phyloP scores from a whole-genome alignment of 2,888 invertebrate species.

The Antheraea assamensis region DNA sequence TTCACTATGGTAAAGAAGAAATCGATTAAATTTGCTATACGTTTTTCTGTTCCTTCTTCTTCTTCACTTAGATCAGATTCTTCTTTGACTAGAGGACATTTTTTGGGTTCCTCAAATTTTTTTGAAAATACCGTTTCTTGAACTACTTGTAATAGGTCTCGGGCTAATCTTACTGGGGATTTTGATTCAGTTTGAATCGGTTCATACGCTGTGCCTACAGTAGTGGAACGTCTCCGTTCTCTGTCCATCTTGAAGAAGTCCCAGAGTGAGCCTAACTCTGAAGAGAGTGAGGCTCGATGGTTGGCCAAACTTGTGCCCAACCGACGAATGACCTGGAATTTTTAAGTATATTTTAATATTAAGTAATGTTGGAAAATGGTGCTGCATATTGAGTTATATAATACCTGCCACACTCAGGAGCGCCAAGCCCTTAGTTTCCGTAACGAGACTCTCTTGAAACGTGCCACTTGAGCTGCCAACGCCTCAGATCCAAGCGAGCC shows the following conservation, averaged over 20 bases:
- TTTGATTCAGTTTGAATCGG: constrained; percentile 56
- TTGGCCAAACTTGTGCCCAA: constrained; percentile 68
- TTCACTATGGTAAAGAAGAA: constrained; percentile 79
- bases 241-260: constrained; percentile 68
- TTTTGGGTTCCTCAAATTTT: constrained; percentile 63
- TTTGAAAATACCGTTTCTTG: constrained; percentile 72
- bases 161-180: constrained; percentile 67
- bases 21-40: constrained; percentile 75
- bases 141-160: constrained; percentile 72
- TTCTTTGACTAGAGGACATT: constrained; percentile 72
- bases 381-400: background rate
- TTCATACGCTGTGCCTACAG: constrained; percentile 54
- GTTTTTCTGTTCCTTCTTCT: constrained; percentile 66
- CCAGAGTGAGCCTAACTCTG: constrained; percentile 75
- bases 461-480: constrained; percentile 86
- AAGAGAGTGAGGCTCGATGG: constrained; percentile 72
- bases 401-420: constrained; percentile 85
- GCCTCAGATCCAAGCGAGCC: constrained; percentile 85
- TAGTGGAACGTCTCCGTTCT: constrained; percentile 64
- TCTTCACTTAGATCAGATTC: constrained; percentile 72
- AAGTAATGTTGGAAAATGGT: background rate
- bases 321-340: constrained; percentile 68
- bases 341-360: background rate
- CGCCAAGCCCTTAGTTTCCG: constrained; percentile 91
- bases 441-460: constrained; percentile 90